Conservation (phyloP, 2,113 vertebrate genomes). For the Mellivora capensis region DNA sequence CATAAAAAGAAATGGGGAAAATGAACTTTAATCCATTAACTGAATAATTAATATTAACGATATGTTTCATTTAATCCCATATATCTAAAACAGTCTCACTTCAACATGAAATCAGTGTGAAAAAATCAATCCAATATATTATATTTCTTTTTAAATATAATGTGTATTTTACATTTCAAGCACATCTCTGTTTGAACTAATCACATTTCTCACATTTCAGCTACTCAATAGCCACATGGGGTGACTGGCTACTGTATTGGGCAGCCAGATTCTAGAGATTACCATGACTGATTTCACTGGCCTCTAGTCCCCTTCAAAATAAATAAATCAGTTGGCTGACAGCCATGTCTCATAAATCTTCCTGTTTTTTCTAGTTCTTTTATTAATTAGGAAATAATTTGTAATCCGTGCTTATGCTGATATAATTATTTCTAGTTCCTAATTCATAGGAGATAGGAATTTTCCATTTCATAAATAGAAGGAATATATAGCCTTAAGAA, state of each 20-base stretch:
- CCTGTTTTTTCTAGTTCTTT: neutral
- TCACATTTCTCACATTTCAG: neutral
- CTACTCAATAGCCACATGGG: neutral
- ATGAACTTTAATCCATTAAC: neutral
- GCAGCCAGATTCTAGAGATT: neutral
- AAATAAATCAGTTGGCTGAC: neutral
- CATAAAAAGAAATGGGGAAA: neutral
- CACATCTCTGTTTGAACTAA: neutral
- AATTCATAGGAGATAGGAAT: neutral
- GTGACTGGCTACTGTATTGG: neutral
- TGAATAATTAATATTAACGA: neutral
- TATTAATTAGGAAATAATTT: neutral
- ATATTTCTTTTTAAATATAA: neutral
- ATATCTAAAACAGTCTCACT: neutral
- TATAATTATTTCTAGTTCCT: neutral
- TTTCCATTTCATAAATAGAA: conserved; percentile 1
- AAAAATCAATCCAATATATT: neutral
- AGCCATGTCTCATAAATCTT: neutral
- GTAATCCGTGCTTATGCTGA: neutral
- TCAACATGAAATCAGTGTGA: neutral
- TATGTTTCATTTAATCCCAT: neutral
- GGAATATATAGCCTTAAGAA: neutral
- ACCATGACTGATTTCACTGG: neutral
- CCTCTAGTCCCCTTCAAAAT: neutral
- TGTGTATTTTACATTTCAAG: neutral